Conservation (phyloP, 1,140 invertebrate species). For the Oryctes rhinoceros region DNA sequence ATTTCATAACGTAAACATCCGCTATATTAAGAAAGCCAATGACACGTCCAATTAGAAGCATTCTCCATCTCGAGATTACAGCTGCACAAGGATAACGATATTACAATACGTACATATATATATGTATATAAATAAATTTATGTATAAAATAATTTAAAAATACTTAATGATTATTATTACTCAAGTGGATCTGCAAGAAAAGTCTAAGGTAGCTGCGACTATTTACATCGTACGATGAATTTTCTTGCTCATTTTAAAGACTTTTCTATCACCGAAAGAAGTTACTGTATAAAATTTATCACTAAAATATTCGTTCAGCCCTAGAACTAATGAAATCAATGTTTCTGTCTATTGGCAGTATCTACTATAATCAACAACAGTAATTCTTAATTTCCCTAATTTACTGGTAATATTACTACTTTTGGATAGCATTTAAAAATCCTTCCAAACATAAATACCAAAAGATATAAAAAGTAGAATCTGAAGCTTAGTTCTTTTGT, state of each 20-base stretch:
- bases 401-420: no score
- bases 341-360: no score
- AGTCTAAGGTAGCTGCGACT: not conserved
- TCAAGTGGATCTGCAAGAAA: not conserved
- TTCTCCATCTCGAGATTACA: not conserved
- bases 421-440: no score
- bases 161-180: not conserved
- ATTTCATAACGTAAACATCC: no score
- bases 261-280: not conserved
- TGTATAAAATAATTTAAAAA: not conserved
- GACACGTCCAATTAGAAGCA: not conserved
- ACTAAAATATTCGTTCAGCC: no score
- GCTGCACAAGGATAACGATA: not conserved
- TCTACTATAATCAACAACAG: no score
- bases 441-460: no score
- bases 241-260: not conserved
- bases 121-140: not conserved
- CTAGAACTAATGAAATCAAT: no score
- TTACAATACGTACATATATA: not conserved
- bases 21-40: no score
- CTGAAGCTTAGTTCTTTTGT: no score
- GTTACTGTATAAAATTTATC: constrained; percentile 7
- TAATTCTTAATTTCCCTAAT: no score
- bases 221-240: not conserved
- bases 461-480: no score